Evolutionary conservation across 2,888 invertebrate species (phyloP), one percentile per base, ranked within the genome.

Genomic region (Julus scandinavius): DNA sequence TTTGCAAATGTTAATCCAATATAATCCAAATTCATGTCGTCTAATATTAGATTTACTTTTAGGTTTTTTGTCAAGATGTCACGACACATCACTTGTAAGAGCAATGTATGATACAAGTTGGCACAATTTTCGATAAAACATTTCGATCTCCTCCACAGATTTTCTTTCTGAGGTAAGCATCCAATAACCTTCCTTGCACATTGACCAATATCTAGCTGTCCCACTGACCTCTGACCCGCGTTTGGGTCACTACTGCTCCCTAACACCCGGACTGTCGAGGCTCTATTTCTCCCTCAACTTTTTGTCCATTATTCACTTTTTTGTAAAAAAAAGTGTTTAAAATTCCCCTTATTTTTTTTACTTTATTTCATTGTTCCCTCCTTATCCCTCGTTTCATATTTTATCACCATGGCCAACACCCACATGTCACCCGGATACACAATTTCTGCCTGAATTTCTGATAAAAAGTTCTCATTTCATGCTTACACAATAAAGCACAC

Each of bases 151-250:
- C 1, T 17, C n/a, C 63, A n/a, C 63, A 63, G 63, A 45, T n/a
- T 63, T 63, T 63, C 63, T 63, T 63, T 3, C 63, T 54, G 6
- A 6, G n/a, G 63, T 63, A n/a, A 63, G 63, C n/a, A 17, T 63
- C 63, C 63, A 63, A 63, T 63, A 63, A 63, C 63, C 63, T 63
- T 63, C 63, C 63, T 63, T n/a, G 84, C 45, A 29, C 41, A 84
- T 84, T 45, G 41, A 84, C 45, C 84, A 84, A 84, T 84, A 45
- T 84, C 45, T 45, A 29, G 84, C 84, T 84, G 40, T n/a, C 45
- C 84, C 45, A 84, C 41, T 84, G 84, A 11, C 84, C 84, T 84
- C 20, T 84, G 84, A 84, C 40, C 84, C 40, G 6, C 15, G 38
- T 38, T 84, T 84, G 84, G 84, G 40, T 38, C 84, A 38, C 84